phyloP scores from a whole-genome alignment of 2,797 vertebrate genomes.

The Capromys pilorides region DNA sequence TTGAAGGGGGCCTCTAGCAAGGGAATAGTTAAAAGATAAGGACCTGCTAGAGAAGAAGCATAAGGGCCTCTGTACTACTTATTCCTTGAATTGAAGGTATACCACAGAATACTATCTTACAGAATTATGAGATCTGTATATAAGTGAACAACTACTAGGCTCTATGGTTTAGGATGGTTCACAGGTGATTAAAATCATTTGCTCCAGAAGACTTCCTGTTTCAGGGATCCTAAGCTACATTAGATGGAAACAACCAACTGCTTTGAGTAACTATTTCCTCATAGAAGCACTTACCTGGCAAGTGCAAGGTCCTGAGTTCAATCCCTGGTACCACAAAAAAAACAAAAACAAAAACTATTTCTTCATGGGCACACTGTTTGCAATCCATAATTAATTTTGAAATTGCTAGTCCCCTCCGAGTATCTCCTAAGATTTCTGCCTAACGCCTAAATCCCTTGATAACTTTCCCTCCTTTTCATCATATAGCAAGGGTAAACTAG shows the following conservation, averaged over 20 bases:
- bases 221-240: conserved; percentile 36
- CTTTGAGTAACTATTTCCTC: conserved; percentile 48
- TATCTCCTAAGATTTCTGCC: conserved; percentile 18
- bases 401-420: background rate
- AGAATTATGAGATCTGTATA: background rate
- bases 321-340: too few species aligned
- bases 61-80: background rate
- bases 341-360: background rate
- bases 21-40: conserved; percentile 17
- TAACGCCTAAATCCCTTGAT: background rate
- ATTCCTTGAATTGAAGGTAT: background rate
- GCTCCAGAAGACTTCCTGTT: conserved; percentile 27
- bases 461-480: background rate
- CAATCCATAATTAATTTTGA: conserved; percentile 29
- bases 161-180: conserved; percentile 17
- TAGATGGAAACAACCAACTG: conserved; percentile 39
- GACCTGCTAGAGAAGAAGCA: background rate
- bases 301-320: too few species aligned
- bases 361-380: conserved; percentile 43
- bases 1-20: background rate
- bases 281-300: background rate
- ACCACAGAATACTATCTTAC: background rate
- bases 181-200: conserved; percentile 26
- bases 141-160: conserved; percentile 31
- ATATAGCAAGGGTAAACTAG: background rate